Conservation (phyloP, 2,113 vertebrate species). For the Oryzias melastigma region DNA sequence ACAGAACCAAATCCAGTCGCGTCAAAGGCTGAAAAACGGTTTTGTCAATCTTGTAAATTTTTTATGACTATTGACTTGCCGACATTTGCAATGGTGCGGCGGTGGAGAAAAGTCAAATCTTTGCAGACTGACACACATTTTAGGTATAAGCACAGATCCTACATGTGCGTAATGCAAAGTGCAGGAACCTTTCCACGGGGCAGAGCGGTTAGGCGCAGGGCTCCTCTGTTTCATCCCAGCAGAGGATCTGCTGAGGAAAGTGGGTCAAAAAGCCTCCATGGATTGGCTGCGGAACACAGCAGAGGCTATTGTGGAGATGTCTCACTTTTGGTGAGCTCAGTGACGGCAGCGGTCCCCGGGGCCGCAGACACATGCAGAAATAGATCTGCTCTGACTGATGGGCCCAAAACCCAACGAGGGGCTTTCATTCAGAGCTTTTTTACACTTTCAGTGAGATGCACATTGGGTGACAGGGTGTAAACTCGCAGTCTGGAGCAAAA, state of each 20-base stretch:
- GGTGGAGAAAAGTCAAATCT: slow-evolving; percentile 1
- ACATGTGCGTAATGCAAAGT: slow-evolving; percentile 2
- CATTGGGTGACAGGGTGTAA: not conserved
- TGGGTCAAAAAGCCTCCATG: slow-evolving; percentile 48
- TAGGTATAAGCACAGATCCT: slow-evolving; percentile 1
- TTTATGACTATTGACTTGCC: too few species aligned
- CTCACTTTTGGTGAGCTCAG: slow-evolving; percentile 37
- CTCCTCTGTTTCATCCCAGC: slow-evolving; percentile 23
- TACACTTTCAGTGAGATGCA: slow-evolving; percentile 15
- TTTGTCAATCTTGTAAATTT: too few species aligned
- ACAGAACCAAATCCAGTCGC: too few species aligned
- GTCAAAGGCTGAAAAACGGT: too few species aligned
- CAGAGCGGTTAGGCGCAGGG: not conserved
- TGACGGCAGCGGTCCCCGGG: slow-evolving; percentile 37
- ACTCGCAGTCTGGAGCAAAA: not conserved
- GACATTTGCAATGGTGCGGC: not conserved
- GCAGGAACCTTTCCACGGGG: not conserved
- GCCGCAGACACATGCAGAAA: slow-evolving; percentile 47
- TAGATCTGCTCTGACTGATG: slow-evolving; percentile 46
- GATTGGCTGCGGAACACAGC: slow-evolving; percentile 23
- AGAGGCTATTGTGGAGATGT: slow-evolving; percentile 49
- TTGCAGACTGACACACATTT: slow-evolving; percentile 5
- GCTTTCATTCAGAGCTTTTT: slow-evolving; percentile 26
- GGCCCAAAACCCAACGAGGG: slow-evolving; percentile 19
- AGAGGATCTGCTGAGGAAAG: slow-evolving; percentile 41